Percentiles rank a stretch among this genome's conserved stretches.
These are phyloP conservation scores for Polymixis lichenea DNA, from an alignment of 2,888 invertebrate genomes.

Conservation along the genomic window DNA sequence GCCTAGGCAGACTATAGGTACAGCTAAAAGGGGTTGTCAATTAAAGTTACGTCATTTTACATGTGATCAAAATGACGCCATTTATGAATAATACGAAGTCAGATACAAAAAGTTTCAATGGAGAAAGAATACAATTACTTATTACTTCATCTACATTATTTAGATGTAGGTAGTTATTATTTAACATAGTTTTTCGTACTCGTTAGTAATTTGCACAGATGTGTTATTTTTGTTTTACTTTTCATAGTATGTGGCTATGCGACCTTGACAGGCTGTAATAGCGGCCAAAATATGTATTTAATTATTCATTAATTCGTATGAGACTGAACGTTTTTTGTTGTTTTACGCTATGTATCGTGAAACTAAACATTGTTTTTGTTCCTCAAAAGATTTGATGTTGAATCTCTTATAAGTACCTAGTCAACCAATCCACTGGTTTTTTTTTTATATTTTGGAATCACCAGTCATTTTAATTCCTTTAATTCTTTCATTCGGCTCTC, in stretches of 20 bases:
- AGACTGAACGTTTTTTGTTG: conserved; percentile 64
- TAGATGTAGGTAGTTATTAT: not conserved
- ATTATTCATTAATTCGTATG: conserved; percentile 80
- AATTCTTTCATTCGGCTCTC: not conserved
- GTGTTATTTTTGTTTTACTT: conserved; percentile 52
- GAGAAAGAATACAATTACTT: not conserved
- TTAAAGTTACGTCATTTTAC: conserved; percentile 14
- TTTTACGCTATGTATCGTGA: conserved; percentile 35
- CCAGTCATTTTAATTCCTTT: not conserved
- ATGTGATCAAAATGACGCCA: not conserved
- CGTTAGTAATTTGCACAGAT: conserved; percentile 34
- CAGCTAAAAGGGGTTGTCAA: not conserved
- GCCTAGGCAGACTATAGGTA: not conserved
- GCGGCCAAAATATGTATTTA: conserved; percentile 74
- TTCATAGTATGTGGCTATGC: conserved; percentile 62
- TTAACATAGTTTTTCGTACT: not conserved
- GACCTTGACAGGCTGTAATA: conserved; percentile 73
- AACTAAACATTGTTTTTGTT: conserved; percentile 37
- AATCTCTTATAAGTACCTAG: not conserved
- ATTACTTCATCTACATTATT: not conserved
- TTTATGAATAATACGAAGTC: not conserved
- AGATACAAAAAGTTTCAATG: not conserved
- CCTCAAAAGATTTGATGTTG: conserved; percentile 15
- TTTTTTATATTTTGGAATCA: not conserved
- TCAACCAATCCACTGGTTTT: not conserved